phyloP scores from a whole-genome alignment of 2,888 invertebrate species.

The Acronicta alni region DNA sequence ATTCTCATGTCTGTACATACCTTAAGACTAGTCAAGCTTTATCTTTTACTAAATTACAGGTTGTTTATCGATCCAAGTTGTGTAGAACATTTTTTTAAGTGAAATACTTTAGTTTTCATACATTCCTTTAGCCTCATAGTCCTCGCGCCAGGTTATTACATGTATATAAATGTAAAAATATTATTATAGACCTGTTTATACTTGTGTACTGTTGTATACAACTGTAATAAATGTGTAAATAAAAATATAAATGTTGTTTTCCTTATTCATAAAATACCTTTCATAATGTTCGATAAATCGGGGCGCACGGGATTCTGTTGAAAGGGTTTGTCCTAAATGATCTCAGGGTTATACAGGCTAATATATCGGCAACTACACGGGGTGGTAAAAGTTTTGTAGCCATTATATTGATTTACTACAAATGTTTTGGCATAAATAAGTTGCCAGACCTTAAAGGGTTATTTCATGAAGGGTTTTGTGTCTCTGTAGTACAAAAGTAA shows the following conservation, averaged over 20 bases:
- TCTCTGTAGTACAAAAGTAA: too few relatives aligned
- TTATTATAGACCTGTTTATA: conserved; percentile 79
- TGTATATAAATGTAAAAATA: conserved; percentile 81
- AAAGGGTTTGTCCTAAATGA: conserved; percentile 42
- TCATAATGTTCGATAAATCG: neutral
- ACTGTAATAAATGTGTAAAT: conserved; percentile 87
- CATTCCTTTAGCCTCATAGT: conserved; percentile 78
- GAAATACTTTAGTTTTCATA: conserved; percentile 65
- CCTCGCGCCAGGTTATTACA: conserved; percentile 67
- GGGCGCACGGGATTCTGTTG: conserved; percentile 12
- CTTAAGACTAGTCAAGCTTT: conserved; percentile 62
- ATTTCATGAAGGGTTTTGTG: neutral
- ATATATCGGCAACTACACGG: conserved; percentile 9
- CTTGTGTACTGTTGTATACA: conserved; percentile 84
- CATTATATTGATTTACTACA: too few relatives aligned
- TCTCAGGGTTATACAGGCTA: conserved; percentile 17
- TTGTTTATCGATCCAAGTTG: conserved; percentile 24
- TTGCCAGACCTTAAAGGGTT: neutral
- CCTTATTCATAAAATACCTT: conserved; percentile 17
- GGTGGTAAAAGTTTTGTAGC: too few relatives aligned
- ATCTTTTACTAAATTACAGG: conserved; percentile 30
- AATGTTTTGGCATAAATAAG: too few relatives aligned
- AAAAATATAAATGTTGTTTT: conserved; percentile 61
- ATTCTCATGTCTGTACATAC: conserved; percentile 36
- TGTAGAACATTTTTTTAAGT: conserved; percentile 39